phyloP scores from a whole-genome alignment of 2,888 invertebrate genomes.

The Sminthurides aquaticus region DNA sequence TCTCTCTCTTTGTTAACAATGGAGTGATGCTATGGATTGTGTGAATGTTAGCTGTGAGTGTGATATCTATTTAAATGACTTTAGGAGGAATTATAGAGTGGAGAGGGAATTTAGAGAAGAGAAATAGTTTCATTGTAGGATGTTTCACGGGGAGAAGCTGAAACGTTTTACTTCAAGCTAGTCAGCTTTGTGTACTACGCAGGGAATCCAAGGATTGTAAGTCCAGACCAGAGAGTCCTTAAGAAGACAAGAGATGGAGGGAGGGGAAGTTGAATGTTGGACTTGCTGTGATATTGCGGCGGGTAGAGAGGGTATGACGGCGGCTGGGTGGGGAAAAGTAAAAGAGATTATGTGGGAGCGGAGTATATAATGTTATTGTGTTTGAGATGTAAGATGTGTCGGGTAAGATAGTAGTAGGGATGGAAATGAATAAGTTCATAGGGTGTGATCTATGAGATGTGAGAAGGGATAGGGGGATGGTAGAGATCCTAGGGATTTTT shows the following conservation, averaged over 20 bases:
- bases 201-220: too few species aligned
- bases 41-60: not conserved
- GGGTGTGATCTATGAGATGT: conserved; percentile 29
- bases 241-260: too few species aligned
- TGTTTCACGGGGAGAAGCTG: not conserved
- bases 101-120: not conserved
- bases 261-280: too few species aligned
- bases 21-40: not conserved
- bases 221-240: too few species aligned
- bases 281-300: too few species aligned
- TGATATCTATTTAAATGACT: not conserved
- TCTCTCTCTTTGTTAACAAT: not conserved
- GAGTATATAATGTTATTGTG: not conserved
- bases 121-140: not conserved
- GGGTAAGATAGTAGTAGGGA: not conserved
- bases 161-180: not conserved
- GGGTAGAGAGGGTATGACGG: too few species aligned
- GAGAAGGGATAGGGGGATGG: too few species aligned
- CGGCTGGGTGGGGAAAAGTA: too few species aligned
- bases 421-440: conserved; percentile 29
- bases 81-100: not conserved
- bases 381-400: not conserved
- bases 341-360: not conserved
- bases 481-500: too few species aligned
- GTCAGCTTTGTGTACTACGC: too few species aligned